A percentile compares a stretch with the other conserved stretches of the same genome.
Evolutionary conservation across 2,888 invertebrate genomes (phyloP).

Genomic region (Meghimatium bilineatum): DNA sequence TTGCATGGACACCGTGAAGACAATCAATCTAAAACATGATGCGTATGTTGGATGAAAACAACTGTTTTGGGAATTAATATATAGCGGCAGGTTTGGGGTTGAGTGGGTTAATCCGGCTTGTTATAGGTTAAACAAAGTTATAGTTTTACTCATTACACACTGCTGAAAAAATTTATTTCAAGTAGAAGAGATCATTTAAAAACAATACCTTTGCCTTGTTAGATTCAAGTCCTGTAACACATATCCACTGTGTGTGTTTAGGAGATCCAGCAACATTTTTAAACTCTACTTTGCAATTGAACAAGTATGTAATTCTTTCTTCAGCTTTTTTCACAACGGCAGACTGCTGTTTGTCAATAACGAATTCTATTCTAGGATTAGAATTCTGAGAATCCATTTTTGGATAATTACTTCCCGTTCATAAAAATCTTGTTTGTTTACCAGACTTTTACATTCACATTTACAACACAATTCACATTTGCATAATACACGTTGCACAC

Average conservation of each 20-base stretch:
- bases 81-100: too few species aligned
- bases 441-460: not conserved
- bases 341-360: slow-evolving; percentile 24
- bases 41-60: too few species aligned
- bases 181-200: too few species aligned
- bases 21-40: too few species aligned
- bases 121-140: too few species aligned
- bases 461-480: not conserved
- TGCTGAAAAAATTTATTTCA: too few species aligned
- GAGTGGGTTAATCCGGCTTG: too few species aligned
- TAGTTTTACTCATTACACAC: too few species aligned
- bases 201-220: slow-evolving; percentile 19
- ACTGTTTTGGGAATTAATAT: too few species aligned
- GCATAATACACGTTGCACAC: not conserved
- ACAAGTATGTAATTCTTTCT: slow-evolving; percentile 6
- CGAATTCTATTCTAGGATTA: slow-evolving; percentile 10
- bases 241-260: slow-evolving; percentile 22
- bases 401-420: not conserved
- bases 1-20: too few species aligned
- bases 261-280: not conserved
- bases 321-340: not conserved
- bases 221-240: not conserved
- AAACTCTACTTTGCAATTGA: slow-evolving; percentile 19
- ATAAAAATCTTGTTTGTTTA: not conserved
- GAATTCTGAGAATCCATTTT: slow-evolving; percentile 2